These are phyloP conservation scores for Botia kubotai DNA, from an alignment of 2,797 vertebrate species.

Conservation along the genomic window DNA sequence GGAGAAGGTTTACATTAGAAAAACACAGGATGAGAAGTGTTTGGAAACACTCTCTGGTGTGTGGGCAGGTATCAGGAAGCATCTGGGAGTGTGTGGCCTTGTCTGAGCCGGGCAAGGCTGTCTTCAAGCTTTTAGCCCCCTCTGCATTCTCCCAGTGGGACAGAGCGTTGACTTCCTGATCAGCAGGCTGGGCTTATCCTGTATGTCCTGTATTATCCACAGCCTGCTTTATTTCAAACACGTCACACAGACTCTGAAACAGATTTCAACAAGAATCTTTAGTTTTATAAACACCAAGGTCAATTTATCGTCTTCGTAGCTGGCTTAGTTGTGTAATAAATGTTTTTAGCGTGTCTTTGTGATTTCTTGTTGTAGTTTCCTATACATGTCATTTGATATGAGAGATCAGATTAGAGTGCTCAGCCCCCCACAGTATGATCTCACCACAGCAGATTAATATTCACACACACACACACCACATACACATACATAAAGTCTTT, in stretches of 20 bases:
- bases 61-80: constrained; percentile 21
- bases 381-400: too few species aligned
- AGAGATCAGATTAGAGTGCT: too few species aligned
- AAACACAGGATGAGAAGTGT: neutral
- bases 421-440: too few species aligned
- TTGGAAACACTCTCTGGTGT: neutral
- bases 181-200: constrained; percentile 5
- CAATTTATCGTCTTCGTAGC: neutral
- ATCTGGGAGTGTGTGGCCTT: constrained; percentile 10
- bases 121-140: constrained; percentile 22
- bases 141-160: neutral
- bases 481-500: too few species aligned
- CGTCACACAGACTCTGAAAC: neutral
- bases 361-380: too few species aligned
- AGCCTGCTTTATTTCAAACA: too few species aligned
- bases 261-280: neutral
- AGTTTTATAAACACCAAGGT: neutral
- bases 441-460: too few species aligned
- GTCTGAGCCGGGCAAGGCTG: neutral
- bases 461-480: too few species aligned
- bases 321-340: neutral
- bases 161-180: constrained; percentile 19
- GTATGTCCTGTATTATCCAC: neutral
- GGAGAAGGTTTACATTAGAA: neutral
- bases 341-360: too few species aligned